Base-by-base conservation (phyloP, 1,140 invertebrate genomes). In the Zaprionus vittiger region DNA sequence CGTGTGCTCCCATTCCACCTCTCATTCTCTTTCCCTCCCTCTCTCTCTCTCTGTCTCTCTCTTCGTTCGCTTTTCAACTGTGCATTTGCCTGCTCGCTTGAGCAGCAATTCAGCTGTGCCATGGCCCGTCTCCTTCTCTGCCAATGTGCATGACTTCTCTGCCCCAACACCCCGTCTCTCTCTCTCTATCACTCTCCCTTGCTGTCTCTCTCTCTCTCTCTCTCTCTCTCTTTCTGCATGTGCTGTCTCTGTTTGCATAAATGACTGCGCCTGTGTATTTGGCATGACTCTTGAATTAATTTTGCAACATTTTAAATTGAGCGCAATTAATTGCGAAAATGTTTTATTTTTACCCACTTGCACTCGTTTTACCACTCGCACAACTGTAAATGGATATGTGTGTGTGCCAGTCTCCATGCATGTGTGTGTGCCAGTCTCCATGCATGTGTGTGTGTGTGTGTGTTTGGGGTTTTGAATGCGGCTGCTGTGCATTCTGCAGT, bases 221-320 rank as follows among this genome's bases (percentile, higher is more conserved):
- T 47, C 31, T 60, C n/a, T 15, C 28, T 52, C 24, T 7, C 60
- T 20, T 4, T 31, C 24, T 11, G 12, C 41, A 38, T 66, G 20
- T 66, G 55, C 64, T 57, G 52, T 57, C 61, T 54, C 71, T 87
- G 80, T 87, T 85, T 90, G 85, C 85, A 90, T 90, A 90, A 90
- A 90, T 85, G 85, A 85, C 86, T 90, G 86, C 81, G 85, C 85
- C 86, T 90, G 85, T 90, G 82, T 90, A 90, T 90, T 90, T 90
- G 85, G 85, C 85, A 90, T 90, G 85, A 90, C 85, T 90, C 86
- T 89, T 91, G 91, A 92, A 92, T 92, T 92, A 92, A 92, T 92
- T 91, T 92, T 91, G 91, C 91, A 92, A 92, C 91, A 92, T 92
- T 92, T 92, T 92, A 92, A 92, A 92, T 92, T 92, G 91, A 91